Percentiles rank a stretch among this genome's conserved stretches.
Evolutionary conservation across 2,113 vertebrate genomes (phyloP).

Genomic region (Nestor notabilis): DNA sequence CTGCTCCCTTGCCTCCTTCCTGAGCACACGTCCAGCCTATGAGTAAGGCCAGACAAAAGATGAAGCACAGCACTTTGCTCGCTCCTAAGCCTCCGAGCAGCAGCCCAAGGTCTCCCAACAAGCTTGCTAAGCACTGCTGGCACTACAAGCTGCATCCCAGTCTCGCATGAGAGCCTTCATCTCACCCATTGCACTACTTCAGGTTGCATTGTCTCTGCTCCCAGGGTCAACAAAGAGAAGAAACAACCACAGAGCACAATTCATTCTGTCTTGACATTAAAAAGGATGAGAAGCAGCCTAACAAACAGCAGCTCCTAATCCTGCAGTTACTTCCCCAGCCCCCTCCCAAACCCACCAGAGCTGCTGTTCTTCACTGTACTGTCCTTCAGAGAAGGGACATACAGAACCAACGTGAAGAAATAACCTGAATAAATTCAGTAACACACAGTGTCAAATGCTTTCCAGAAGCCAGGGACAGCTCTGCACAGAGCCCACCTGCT

Average conservation of each 20-base stretch:
- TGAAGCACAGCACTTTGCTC: neutral
- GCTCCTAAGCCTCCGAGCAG: neutral
- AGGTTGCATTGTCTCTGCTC: neutral
- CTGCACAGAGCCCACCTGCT: neutral
- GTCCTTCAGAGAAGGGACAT: neutral
- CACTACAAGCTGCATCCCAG: neutral
- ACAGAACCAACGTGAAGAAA: neutral
- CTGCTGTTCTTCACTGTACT: neutral
- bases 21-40: fast-evolving
- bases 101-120: neutral
- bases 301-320: neutral
- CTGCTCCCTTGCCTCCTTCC: neutral
- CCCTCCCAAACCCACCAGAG: neutral
- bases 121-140: neutral
- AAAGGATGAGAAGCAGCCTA: neutral
- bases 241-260: neutral
- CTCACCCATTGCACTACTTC: fast-evolving
- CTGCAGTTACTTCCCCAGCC: neutral
- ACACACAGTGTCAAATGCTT: neutral
- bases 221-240: neutral
- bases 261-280: neutral
- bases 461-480: neutral
- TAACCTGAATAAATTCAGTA: neutral
- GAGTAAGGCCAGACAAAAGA: neutral
- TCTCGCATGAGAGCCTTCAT: neutral